Percentiles rank a stretch among this genome's conserved stretches.
Evolutionary conservation across 2,888 invertebrate genomes (phyloP).

Genomic region (Artemia sp.): DNA sequence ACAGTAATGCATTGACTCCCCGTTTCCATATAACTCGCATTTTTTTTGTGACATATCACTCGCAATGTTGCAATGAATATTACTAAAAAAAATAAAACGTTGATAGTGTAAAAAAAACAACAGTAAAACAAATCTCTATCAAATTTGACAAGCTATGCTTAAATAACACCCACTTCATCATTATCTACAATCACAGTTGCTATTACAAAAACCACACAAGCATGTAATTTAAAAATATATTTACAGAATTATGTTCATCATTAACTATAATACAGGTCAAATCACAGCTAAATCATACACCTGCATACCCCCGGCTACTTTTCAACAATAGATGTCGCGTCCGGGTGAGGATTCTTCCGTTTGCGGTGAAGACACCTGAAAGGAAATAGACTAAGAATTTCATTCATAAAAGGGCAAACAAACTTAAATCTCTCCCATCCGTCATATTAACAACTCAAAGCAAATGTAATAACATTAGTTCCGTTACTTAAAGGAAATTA

Average conservation of each 20-base stretch:
- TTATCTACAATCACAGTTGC: neutral
- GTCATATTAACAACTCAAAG: too few relatives aligned
- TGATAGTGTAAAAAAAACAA: too few relatives aligned
- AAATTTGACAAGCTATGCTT: too few relatives aligned
- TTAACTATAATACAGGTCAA: constrained; percentile 14
- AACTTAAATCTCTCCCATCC: neutral
- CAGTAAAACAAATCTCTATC: too few relatives aligned
- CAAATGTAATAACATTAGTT: too few relatives aligned
- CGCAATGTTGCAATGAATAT: too few relatives aligned
- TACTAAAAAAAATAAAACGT: too few relatives aligned
- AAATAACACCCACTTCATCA: neutral
- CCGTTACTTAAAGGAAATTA: too few relatives aligned
- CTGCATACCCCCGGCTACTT: neutral
- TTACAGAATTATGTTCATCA: constrained; percentile 15
- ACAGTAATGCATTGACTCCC: too few relatives aligned
- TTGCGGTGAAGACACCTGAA: constrained; percentile 13
- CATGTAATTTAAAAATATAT: constrained; percentile 2
- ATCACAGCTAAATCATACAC: constrained; percentile 11
- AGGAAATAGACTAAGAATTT: constrained; percentile 5
- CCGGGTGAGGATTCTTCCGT: constrained; percentile 10
- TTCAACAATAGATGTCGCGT: constrained; percentile 11
- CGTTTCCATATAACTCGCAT: too few relatives aligned
- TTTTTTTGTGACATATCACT: too few relatives aligned
- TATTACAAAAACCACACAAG: neutral
- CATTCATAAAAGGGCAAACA: constrained; percentile 12